phyloP scores from a whole-genome alignment of 2,888 invertebrate species.

The Aphrophora alni region DNA sequence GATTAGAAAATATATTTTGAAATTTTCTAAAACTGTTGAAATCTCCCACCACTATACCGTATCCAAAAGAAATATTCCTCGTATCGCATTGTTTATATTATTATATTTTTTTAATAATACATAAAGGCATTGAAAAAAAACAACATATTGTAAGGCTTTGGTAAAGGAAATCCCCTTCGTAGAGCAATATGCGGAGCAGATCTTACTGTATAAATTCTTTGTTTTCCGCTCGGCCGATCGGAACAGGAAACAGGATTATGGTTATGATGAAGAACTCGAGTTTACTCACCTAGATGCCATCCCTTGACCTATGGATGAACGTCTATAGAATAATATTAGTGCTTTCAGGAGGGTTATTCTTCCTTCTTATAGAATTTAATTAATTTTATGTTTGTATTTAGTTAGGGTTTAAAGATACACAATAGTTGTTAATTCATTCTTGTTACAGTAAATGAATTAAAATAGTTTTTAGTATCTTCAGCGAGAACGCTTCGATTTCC shows the following conservation, averaged over 20 bases:
- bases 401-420: too few relatives aligned
- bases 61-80: too few relatives aligned
- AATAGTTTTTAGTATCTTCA: too few relatives aligned
- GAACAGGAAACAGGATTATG: slow-evolving; percentile 3
- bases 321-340: neutral
- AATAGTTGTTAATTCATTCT: too few relatives aligned
- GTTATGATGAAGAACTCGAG: neutral
- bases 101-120: neutral
- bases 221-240: neutral
- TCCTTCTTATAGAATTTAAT: too few relatives aligned
- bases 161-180: too few relatives aligned
- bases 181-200: neutral
- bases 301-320: neutral
- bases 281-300: neutral
- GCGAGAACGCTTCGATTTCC: too few relatives aligned
- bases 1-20: too few relatives aligned
- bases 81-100: neutral
- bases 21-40: too few relatives aligned
- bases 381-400: too few relatives aligned
- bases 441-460: too few relatives aligned
- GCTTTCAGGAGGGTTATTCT: neutral
- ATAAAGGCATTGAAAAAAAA: neutral
- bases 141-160: neutral
- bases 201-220: neutral
- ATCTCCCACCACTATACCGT: too few relatives aligned